Evolutionary conservation across 2,888 invertebrate genomes (phyloP).

Genomic region (Melieria omissa): DNA sequence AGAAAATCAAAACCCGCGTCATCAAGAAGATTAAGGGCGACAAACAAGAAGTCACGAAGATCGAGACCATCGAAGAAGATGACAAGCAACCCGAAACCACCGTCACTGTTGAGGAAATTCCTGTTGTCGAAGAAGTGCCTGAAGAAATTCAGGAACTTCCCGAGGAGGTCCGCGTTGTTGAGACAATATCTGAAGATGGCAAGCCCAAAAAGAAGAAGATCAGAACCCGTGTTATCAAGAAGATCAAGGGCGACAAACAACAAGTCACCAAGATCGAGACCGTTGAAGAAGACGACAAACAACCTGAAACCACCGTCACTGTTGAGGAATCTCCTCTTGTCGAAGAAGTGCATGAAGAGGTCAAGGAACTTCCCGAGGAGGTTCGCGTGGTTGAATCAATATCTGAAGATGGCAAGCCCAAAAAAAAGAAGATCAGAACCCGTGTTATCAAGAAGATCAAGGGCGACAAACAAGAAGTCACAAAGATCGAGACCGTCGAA

Average conservation of each 20-base stretch:
- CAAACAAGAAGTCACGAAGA: conserved; percentile 42
- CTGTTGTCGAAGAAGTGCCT: conserved; percentile 26
- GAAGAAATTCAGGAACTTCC: conserved; percentile 36
- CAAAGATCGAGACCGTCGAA: conserved; percentile 41
- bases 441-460: conserved; percentile 40
- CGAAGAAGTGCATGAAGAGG: conserved; percentile 30
- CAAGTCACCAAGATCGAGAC: conserved; percentile 42
- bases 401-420: conserved; percentile 40
- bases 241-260: conserved; percentile 38
- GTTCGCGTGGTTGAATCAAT: conserved; percentile 33
- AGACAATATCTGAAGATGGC: conserved; percentile 37
- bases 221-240: conserved; percentile 39
- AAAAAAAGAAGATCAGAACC: conserved; percentile 37
- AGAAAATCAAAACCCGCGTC: conserved; percentile 36
- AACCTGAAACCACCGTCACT: conserved; percentile 39
- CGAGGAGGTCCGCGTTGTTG: conserved; percentile 36
- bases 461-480: conserved; percentile 42
- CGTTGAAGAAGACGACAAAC: conserved; percentile 42
- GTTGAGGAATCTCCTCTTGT: conserved; percentile 33
- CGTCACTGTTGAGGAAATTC: conserved; percentile 38
- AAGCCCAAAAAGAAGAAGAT: conserved; percentile 37
- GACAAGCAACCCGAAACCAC: conserved; percentile 39
- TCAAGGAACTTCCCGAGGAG: conserved; percentile 39
- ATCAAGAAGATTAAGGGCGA: conserved; percentile 40
- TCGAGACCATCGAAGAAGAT: conserved; percentile 41